A percentile compares a stretch with the other conserved stretches of the same genome.
phyloP scores from a whole-genome alignment of 2,888 invertebrate species.

The Notocelia uddmanniana region DNA sequence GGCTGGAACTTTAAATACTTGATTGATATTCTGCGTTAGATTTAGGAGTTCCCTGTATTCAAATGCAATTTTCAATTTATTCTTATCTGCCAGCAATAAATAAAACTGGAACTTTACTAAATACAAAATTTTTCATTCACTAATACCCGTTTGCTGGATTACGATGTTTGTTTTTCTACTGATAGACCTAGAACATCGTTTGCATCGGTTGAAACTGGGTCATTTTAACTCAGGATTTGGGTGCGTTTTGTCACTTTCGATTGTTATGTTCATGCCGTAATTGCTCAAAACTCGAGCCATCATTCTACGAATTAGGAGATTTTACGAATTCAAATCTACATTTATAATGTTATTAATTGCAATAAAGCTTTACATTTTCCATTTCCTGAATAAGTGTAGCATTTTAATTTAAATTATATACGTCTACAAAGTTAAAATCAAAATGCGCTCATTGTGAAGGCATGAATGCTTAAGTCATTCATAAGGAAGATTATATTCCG shows the following conservation, averaged over 20 bases:
- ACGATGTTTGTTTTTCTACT: conserved; percentile 5
- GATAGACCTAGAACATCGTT: not conserved
- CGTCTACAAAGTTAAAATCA: conserved; percentile 28
- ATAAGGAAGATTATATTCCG: conserved; percentile 37
- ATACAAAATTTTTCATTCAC: conserved; percentile 22
- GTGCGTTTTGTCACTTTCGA: conserved; percentile 4
- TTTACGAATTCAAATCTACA: not conserved
- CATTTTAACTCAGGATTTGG: conserved; percentile 1
- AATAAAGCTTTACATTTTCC: conserved; percentile 1
- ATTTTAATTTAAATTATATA: conserved; percentile 18
- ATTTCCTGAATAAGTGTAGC: not conserved
- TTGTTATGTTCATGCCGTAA: not conserved
- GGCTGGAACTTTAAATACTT: no score
- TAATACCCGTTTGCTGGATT: not conserved
- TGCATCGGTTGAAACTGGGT: conserved; percentile 10
- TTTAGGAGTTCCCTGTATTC: no score
- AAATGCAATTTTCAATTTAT: no score
- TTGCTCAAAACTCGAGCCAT: not conserved
- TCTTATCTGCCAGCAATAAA: not conserved
- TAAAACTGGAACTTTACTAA: conserved; percentile 10
- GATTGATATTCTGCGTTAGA: no score
- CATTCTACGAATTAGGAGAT: not conserved
- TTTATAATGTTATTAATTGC: not conserved
- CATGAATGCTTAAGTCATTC: conserved; percentile 32
- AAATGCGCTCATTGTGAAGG: conserved; percentile 26